Base-by-base conservation (phyloP, 2,888 invertebrate species). In the Scrobipalpa atriplicella region DNA sequence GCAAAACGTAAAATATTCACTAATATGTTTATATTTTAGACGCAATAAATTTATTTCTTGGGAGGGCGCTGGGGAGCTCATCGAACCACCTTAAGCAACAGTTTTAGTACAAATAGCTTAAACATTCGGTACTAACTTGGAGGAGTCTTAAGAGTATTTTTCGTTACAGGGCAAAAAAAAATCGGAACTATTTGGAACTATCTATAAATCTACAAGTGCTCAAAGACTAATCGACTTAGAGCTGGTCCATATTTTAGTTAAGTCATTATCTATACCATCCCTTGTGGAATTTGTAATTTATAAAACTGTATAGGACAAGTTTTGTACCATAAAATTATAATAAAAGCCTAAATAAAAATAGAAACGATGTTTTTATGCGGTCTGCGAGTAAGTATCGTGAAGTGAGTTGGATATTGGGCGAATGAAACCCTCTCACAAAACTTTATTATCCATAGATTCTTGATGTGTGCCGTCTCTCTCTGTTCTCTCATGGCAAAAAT, bases 321-420 rank as follows among this genome's bases (percentile, higher is more conserved):
- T 87, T 86, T 85, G 79, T 84, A 85, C 79, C 79, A 85, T 80
- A 81, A 69, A 68, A 66, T 56, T 77, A 75, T 83, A 89, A 84
- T 86, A 89, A 87, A 89, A 91, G 85, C 80, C 78, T 79, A 81
- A 86, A 89, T 91, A 91, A 91, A 91, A 92, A 91, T 91, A 89
- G 92, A 88, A 83, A 75, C 79, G 85, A 78, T 71, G 83, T 92
- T 91, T 90, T 69, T 70, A 82, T 87, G 69, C 72, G 69, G 69
- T 29, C 9, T 63, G 65, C 38, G 43, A 16, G 1, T n/a, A 16
- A 43, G 21, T 47, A 41, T 41, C 41, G 62, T 47, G 47, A 38
- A 16, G 36, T n/a, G 16, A 18, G 2, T 9, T 38, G 2, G n/a
- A n/a, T n/a, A n/a, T n/a, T n/a, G n/a, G n/a, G n/a, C n/a, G n/a